A percentile compares a stretch with the other conserved stretches of the same genome.
Evolutionary conservation across 2,888 invertebrate species (phyloP).

Genomic region (Iselma pallidipennis): DNA sequence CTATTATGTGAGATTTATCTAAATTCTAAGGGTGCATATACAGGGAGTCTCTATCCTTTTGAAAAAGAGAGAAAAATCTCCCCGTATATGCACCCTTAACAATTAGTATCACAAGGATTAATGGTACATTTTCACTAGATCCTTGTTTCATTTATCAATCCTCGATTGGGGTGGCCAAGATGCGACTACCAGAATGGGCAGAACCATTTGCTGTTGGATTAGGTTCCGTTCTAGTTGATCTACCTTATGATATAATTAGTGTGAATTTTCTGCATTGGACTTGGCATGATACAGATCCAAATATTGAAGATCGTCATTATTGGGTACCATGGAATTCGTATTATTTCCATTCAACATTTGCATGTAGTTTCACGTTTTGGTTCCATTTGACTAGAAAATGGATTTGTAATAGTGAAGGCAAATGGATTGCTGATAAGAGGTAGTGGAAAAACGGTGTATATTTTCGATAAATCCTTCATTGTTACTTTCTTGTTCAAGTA

Average conservation of each 20-base stretch:
- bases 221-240: constrained; percentile 71
- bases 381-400: constrained; percentile 64
- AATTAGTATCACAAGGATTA: too few relatives aligned
- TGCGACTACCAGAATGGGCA: constrained; percentile 62
- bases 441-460: constrained; percentile 13
- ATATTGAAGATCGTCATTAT: constrained; percentile 73
- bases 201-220: constrained; percentile 72
- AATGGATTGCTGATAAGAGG: constrained; percentile 59
- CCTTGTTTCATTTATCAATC: constrained; percentile 66
- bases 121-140: too few relatives aligned
- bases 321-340: constrained; percentile 86
- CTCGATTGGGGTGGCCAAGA: constrained; percentile 61
- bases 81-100: too few relatives aligned
- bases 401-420: constrained; percentile 60
- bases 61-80: too few relatives aligned
- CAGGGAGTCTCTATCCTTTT: too few relatives aligned
- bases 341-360: constrained; percentile 78
- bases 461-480: background rate
- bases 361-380: constrained; percentile 71
- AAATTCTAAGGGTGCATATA: too few relatives aligned
- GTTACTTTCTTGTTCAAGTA: constrained; percentile 50
- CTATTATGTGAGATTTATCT: constrained; percentile 71
- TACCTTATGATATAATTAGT: constrained; percentile 79
- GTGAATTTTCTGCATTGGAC: constrained; percentile 82
- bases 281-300: constrained; percentile 79